Conservation (phyloP, 2,888 invertebrate species). For the Cheilosia pagana region DNA sequence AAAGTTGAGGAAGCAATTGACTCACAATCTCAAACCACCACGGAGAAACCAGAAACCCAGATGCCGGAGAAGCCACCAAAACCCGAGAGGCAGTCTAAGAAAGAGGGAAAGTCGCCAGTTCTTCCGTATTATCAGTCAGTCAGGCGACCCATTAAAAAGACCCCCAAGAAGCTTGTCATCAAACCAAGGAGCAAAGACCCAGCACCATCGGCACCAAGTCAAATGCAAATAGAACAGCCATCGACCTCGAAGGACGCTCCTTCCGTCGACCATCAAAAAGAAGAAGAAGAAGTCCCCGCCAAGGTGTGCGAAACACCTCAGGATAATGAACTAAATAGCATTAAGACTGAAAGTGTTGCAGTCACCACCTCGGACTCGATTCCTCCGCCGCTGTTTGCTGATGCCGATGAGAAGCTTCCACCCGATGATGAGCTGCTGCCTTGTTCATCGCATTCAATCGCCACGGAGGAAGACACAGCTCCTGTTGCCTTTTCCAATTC, state of each 20-base stretch:
- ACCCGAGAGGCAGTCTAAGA: conserved; percentile 8
- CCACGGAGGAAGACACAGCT: not conserved
- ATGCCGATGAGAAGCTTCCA: conserved; percentile 58
- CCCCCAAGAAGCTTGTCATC: conserved; percentile 81
- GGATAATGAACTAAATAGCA: conserved; percentile 26
- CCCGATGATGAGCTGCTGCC: conserved; percentile 60
- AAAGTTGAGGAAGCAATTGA: conserved; percentile 27
- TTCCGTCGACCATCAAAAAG: conserved; percentile 45
- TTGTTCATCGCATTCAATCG: conserved; percentile 36
- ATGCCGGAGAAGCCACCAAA: conserved; percentile 1
- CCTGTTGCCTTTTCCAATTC: not conserved
- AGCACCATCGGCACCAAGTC: conserved; percentile 52
- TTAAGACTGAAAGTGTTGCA: conserved; percentile 47
- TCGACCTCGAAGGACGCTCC: conserved; percentile 64
- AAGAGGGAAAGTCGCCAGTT: conserved; percentile 14
- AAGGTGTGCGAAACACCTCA: conserved; percentile 42
- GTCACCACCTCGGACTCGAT: conserved; percentile 14
- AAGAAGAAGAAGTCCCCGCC: conserved; percentile 18
- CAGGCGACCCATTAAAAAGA: conserved; percentile 77
- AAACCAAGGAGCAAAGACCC: conserved; percentile 80
- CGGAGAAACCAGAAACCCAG: not conserved
- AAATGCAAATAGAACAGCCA: conserved; percentile 62
- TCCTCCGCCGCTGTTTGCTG: conserved; percentile 49
- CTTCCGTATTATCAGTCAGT: conserved; percentile 14
- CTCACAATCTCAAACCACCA: conserved; percentile 2